Evolutionary conservation across 2,113 vertebrate genomes (phyloP), one percentile per base, ranked within the genome.

Genomic region (Dipodomys ordii): DNA sequence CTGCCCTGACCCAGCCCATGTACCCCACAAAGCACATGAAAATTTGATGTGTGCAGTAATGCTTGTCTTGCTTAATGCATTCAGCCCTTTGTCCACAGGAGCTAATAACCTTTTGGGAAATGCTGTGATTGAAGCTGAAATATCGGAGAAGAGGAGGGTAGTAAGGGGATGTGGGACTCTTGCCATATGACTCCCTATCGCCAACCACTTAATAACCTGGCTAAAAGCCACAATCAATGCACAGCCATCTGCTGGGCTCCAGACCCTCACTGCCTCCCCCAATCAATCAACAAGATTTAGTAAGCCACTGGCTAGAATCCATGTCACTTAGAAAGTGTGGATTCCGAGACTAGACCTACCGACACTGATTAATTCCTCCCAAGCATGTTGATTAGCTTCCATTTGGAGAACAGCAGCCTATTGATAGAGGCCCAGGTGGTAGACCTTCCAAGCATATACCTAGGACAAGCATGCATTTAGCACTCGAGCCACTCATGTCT

Each of bases 131-230:
- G 87, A 91, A 94, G 49, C 80, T 74, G 89, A 94, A 92, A 94
- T 94, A 72, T 87, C 0, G 0, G 44, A 62, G 85, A 60, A 91
- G 25, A 88, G 72, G 71, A 86, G 83, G 35, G 44, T 27, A 4
- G 53, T n/a, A 80, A 78, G 83, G 64, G 80, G 86, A 71, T 74
- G 89, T 60, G 78, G 28, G 64, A 69, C 62, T 87, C 76, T 91
- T 81, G 87, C 64, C 72, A 85, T 87, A 68, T 57, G 95, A 74
- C 89, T 91, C 92, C 81, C 83, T 82, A 83, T 94, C 89, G 96
- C 89, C 77, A 92, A 87, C 89, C 94, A 95, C 93, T 97, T 97
- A 96, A 96, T 96, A 96, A 95, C 93, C 92, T 95, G 89, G 89
- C 95, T 94, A 74, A 95, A 92, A 96, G 95, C 97, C 96, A 94